Conservation (phyloP, 2,797 vertebrate genomes). For the Pteropus rufus region DNA sequence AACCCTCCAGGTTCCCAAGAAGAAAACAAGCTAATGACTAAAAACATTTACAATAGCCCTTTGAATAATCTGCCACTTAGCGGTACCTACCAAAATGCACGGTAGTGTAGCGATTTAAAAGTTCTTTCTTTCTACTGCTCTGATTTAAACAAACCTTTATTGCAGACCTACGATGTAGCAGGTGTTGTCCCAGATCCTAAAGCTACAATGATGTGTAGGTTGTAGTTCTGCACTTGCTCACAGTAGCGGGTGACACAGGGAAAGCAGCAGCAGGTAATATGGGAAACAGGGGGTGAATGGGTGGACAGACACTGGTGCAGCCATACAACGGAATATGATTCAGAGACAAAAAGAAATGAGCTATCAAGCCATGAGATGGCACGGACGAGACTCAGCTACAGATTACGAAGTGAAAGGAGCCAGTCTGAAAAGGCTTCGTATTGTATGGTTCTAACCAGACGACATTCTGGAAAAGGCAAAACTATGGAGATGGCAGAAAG, state of each 20-base stretch:
- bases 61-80: neutral
- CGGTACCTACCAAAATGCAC: neutral
- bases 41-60: no score
- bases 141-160: neutral
- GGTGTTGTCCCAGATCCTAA: neutral
- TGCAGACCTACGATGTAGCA: neutral
- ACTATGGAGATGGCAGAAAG: rapidly evolving
- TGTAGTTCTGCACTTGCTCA: neutral
- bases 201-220: rapidly evolving
- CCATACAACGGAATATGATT: rapidly evolving
- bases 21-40: no score
- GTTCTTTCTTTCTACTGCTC: neutral
- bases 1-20: neutral
- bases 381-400: rapidly evolving
- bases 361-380: rapidly evolving
- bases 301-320: rapidly evolving
- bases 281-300: neutral
- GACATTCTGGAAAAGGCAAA: neutral
- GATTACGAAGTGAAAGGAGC: neutral
- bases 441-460: rapidly evolving
- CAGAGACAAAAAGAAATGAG: neutral
- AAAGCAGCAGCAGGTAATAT: rapidly evolving
- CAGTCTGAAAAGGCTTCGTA: neutral
- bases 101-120: rapidly evolving
- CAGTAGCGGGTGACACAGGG: rapidly evolving